Percentiles rank a stretch among this genome's conserved stretches.
Evolutionary conservation across 2,797 vertebrate genomes (phyloP).

Genomic region (Presbytis comata): DNA sequence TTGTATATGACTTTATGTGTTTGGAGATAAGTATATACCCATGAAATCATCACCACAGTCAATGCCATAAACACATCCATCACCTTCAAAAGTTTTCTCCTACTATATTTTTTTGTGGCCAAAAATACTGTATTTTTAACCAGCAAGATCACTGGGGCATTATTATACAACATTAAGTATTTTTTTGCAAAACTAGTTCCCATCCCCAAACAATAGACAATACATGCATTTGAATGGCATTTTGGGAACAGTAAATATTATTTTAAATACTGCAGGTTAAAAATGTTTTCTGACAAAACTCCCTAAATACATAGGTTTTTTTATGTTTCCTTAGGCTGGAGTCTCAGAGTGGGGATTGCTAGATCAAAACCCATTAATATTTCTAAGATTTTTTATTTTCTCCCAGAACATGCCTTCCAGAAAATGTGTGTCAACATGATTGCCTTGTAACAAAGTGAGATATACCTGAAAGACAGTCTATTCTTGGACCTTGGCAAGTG

Average conservation of each 20-base stretch:
- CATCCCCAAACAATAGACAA: too few species aligned
- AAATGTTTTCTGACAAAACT: constrained; percentile 78
- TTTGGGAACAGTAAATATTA: too few species aligned
- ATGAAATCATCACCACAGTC: background rate
- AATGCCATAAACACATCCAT: background rate
- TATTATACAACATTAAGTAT: constrained; percentile 79
- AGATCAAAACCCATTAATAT: background rate
- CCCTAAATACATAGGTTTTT: constrained; percentile 65
- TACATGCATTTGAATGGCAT: too few species aligned
- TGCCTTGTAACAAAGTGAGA: background rate
- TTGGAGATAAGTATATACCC: background rate
- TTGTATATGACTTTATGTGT: background rate
- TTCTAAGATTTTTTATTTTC: background rate
- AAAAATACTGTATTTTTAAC: constrained; percentile 86
- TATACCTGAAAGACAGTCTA: background rate
- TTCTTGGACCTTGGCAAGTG: background rate
- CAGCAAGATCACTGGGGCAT: constrained; percentile 81
- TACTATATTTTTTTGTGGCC: constrained; percentile 64
- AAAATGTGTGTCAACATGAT: background rate
- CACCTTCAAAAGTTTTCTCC: background rate
- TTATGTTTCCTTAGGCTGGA: background rate
- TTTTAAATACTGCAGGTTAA: constrained; percentile 60
- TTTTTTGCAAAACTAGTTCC: constrained; percentile 70
- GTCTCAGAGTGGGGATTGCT: background rate
- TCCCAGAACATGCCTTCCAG: background rate